Conservation (phyloP, 2,113 vertebrate genomes). For the Hemicordylus capensis region DNA sequence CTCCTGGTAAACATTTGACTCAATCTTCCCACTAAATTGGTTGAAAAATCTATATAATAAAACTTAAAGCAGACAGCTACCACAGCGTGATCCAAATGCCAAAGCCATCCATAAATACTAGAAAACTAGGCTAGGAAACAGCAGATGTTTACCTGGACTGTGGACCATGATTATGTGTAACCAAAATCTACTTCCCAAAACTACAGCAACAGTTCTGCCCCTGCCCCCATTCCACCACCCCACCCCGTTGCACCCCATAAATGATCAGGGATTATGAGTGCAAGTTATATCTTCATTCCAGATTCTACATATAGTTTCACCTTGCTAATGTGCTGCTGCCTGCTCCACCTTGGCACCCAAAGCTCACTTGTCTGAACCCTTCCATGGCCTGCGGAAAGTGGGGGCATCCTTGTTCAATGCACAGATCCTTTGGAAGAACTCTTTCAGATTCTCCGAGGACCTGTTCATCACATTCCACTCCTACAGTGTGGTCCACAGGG, state of each 20-base stretch:
- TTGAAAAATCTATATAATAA: conserved; percentile 43
- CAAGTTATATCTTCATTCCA: conserved; percentile 71
- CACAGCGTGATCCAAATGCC: not conserved
- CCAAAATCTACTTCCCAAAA: conserved; percentile 55
- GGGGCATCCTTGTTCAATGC: conserved; percentile 94
- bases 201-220: conserved; percentile 64
- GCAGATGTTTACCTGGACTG: conserved; percentile 59
- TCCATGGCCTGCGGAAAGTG: conserved; percentile 91
- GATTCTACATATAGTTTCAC: conserved; percentile 27
- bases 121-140: conserved; percentile 51
- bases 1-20: not conserved
- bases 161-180: conserved; percentile 53
- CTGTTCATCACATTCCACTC: conserved; percentile 95
- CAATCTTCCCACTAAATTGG: not conserved
- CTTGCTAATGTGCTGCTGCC: conserved; percentile 29
- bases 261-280: conserved; percentile 84
- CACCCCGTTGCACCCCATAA: conserved; percentile 69
- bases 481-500: conserved; percentile 93
- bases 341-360: rapidly evolving
- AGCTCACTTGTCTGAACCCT: conserved; percentile 92
- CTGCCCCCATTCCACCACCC: not conserved
- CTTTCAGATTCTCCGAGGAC: conserved; percentile 96
- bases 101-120: conserved; percentile 50
- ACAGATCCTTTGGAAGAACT: conserved; percentile 96
- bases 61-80: not conserved